phyloP scores from a whole-genome alignment of 2,113 vertebrate genomes.

The Galbula dea region DNA sequence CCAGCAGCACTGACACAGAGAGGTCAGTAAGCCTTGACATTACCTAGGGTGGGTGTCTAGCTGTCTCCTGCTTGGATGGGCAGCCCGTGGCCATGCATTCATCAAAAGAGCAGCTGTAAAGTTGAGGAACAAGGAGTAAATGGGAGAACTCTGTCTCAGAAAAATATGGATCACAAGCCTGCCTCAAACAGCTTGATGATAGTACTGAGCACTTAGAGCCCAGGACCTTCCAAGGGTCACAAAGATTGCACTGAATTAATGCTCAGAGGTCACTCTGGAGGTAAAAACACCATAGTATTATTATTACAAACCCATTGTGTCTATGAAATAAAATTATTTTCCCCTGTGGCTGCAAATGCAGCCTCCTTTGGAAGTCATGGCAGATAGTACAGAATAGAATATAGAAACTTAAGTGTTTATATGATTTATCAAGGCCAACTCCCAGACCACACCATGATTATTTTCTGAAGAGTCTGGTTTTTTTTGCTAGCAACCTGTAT shows the following conservation, averaged over 20 bases:
- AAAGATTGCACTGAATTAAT: not conserved
- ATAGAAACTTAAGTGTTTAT: not conserved
- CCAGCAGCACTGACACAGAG: not conserved
- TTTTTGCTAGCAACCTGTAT: not conserved
- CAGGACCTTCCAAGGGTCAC: not conserved
- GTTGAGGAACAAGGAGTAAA: not conserved
- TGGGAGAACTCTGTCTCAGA: accelerated
- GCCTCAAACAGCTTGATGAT: not conserved
- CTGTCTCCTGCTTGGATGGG: not conserved
- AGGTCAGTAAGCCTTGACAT: not conserved
- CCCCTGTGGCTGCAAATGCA: not conserved
- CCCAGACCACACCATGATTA: not conserved
- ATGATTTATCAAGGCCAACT: not conserved
- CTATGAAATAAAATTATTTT: not conserved
- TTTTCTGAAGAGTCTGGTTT: not conserved
- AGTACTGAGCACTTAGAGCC: not conserved
- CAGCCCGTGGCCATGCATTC: accelerated
- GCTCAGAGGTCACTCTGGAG: not conserved
- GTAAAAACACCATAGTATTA: not conserved
- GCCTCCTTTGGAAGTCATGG: not conserved
- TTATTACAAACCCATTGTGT: not conserved
- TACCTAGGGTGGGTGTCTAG: not conserved
- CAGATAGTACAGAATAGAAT: not conserved
- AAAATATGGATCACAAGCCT: not conserved
- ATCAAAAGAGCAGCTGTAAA: not conserved